Conservation (phyloP, 2,888 invertebrate species). For the Allacma fusca region DNA sequence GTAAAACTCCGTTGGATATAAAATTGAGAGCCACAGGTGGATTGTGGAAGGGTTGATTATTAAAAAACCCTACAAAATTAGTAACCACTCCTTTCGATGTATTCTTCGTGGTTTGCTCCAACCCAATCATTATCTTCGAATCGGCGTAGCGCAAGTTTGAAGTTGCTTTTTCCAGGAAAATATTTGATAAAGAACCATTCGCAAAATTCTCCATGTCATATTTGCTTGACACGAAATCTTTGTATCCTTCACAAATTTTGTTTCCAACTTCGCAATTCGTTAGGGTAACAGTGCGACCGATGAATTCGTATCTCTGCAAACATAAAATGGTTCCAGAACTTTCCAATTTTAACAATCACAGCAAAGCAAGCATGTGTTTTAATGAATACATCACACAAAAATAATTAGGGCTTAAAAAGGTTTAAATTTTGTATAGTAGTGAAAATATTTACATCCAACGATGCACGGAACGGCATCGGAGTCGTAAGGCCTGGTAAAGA, state of each 20-base stretch:
- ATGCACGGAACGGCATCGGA: conserved; percentile 69
- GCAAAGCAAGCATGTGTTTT: conserved; percentile 45
- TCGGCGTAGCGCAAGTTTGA: neutral
- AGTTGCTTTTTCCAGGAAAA: conserved; percentile 49
- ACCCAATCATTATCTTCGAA: conserved; percentile 49
- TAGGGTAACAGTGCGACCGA: conserved; percentile 54
- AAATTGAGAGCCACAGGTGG: conserved; percentile 74
- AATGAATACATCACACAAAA: no score
- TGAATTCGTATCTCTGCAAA: conserved; percentile 55
- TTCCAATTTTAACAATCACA: no score
- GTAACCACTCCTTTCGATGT: neutral
- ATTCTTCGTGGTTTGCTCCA: conserved; percentile 47
- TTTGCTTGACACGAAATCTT: conserved; percentile 45
- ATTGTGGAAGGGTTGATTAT: conserved; percentile 80
- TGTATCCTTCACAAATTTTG: conserved; percentile 53
- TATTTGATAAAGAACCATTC: conserved; percentile 48
- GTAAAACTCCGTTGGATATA: conserved; percentile 72
- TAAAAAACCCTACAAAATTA: conserved; percentile 66
- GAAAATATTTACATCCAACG: conserved; percentile 66
- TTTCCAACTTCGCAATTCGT: conserved; percentile 48
- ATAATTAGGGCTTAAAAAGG: neutral
- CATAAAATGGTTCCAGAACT: neutral
- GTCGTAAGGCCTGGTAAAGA: conserved; percentile 64
- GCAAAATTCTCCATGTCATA: conserved; percentile 47
- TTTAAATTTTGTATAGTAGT: no score